phyloP scores from a whole-genome alignment of 2,113 vertebrate species.

The Pedionomus torquatus region DNA sequence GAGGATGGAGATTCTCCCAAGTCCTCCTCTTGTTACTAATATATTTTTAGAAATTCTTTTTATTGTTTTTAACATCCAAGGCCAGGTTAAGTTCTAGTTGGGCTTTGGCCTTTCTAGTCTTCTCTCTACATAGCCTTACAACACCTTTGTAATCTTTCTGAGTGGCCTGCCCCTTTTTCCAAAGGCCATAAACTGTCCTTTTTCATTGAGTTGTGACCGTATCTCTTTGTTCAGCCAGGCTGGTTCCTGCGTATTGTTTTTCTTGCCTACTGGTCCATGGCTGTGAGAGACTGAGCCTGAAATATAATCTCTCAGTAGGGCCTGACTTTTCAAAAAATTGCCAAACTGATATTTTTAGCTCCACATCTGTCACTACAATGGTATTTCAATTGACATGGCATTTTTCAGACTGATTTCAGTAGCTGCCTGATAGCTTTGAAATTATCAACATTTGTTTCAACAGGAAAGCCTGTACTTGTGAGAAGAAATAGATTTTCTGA shows the following conservation, averaged over 20 bases:
- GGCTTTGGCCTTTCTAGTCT: no score
- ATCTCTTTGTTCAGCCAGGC: no score
- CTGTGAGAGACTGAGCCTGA: background rate
- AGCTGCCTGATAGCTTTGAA: background rate
- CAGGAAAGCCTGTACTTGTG: background rate
- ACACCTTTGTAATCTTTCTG: no score
- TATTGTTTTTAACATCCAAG: no score
- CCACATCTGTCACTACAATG: background rate
- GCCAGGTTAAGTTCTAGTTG: no score
- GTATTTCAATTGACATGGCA: background rate
- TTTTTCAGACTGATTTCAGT: background rate
- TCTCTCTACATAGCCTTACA: no score
- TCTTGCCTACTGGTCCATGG: background rate
- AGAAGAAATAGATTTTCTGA: background rate
- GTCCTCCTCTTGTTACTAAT: no score
- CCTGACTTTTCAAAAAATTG: background rate
- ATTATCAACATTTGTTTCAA: background rate
- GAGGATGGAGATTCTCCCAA: no score
- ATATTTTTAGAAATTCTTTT: no score
- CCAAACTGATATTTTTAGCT: background rate
- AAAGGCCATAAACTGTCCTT: no score
- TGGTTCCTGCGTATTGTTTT: background rate
- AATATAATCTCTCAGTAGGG: background rate
- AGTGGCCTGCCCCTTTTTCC: no score
- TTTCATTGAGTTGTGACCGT: no score